These are phyloP conservation scores for Schizaphis graminum DNA, from an alignment of 2,888 invertebrate genomes.

Conservation along the genomic window DNA sequence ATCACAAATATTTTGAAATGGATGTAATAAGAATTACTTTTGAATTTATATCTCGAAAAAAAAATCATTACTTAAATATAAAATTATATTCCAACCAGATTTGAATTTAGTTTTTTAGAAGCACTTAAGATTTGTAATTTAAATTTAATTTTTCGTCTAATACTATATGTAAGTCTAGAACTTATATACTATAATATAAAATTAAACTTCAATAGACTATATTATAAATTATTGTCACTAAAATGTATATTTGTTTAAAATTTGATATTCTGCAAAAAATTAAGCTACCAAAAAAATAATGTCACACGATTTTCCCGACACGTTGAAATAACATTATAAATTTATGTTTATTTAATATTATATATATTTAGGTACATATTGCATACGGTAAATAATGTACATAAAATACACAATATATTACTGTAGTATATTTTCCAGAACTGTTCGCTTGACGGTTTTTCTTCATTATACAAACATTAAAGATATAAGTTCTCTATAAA, in stretches of 20 bases:
- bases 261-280: not conserved
- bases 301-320: not conserved
- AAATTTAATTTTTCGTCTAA: no score
- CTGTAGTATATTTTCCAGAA: not conserved
- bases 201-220: no score
- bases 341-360: not conserved
- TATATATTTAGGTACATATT: not conserved
- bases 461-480: not conserved
- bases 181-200: no score
- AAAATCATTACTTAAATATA: not conserved
- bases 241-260: not conserved
- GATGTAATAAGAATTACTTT: not conserved
- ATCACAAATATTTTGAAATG: not conserved
- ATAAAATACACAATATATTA: not conserved
- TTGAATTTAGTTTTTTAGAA: not conserved
- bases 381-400: not conserved
- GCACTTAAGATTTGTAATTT: not conserved
- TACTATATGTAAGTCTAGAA: no score
- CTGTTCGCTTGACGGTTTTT: not conserved
- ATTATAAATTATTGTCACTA: no score
- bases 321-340: not conserved
- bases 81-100: not conserved
- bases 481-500: not conserved
- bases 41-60: not conserved
- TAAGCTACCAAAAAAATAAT: not conserved